phyloP scores from a whole-genome alignment of 2,888 invertebrate genomes.

The Acleris sparsana region DNA sequence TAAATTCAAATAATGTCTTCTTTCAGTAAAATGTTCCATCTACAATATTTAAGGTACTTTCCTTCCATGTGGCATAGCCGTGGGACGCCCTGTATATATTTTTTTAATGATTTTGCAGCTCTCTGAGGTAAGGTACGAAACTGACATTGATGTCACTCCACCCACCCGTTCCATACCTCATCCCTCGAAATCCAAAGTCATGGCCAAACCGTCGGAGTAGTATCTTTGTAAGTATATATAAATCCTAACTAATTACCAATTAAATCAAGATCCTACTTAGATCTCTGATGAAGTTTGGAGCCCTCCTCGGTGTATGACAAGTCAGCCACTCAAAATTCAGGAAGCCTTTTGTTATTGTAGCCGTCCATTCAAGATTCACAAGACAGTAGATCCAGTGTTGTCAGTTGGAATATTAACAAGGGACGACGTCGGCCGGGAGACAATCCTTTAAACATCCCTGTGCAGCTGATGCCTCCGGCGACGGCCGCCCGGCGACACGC shows the following conservation, averaged over 20 bases:
- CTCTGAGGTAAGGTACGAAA: too few relatives aligned
- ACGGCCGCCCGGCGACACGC: slow-evolving; percentile 4
- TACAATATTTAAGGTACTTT: too few relatives aligned
- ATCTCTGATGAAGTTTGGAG: slow-evolving; percentile 40
- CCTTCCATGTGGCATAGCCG: too few relatives aligned
- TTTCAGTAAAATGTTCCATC: too few relatives aligned
- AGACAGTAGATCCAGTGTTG: slow-evolving; percentile 67
- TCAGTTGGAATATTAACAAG: slow-evolving; percentile 74
- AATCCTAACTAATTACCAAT: too few relatives aligned
- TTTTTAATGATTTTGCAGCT: too few relatives aligned
- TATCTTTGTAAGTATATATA: too few relatives aligned
- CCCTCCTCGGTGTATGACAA: slow-evolving; percentile 49
- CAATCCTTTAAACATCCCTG: slow-evolving; percentile 61
- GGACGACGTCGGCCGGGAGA: slow-evolving; percentile 57
- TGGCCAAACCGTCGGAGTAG: neutral
- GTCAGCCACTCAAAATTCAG: slow-evolving; percentile 71
- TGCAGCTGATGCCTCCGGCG: slow-evolving; percentile 35
- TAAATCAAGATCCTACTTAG: neutral
- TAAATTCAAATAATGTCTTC: too few relatives aligned
- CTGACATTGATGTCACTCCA: too few relatives aligned
- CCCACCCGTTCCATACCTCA: too few relatives aligned
- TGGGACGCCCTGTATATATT: too few relatives aligned
- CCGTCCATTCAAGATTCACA: slow-evolving; percentile 70
- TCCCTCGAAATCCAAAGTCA: too few relatives aligned
- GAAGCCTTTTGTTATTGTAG: slow-evolving; percentile 67